Conservation (phyloP, 2,888 invertebrate genomes). For the Watsonalla binaria region DNA sequence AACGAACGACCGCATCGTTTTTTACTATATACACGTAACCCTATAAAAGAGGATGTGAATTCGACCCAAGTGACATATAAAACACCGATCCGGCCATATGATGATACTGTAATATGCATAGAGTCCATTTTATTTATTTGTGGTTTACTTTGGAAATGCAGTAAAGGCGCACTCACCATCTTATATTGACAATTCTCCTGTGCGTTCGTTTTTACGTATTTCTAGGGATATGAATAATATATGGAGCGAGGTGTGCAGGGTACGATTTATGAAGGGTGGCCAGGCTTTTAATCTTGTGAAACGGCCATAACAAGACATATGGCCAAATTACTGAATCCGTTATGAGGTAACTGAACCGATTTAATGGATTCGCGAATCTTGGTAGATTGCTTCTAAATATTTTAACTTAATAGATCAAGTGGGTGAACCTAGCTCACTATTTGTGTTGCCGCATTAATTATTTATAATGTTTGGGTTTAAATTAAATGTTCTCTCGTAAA, state of each 20-base stretch:
- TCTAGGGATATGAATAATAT: conserved; percentile 63
- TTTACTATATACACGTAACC: conserved; percentile 65
- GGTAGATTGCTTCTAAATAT: conserved; percentile 53
- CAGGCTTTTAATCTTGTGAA: conserved; percentile 70
- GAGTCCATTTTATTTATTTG: conserved; percentile 65
- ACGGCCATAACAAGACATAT: conserved; percentile 76
- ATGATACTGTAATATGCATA: conserved; percentile 76
- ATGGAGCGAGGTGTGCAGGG: conserved; percentile 55
- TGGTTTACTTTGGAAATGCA: conserved; percentile 53
- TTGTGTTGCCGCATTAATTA: conserved; percentile 27
- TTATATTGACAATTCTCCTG: conserved; percentile 57
- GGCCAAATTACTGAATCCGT: conserved; percentile 74
- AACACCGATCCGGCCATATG: conserved; percentile 61
- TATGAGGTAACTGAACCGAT: conserved; percentile 61
- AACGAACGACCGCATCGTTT: conserved; percentile 45
- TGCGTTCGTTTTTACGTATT: conserved; percentile 63
- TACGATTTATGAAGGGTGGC: conserved; percentile 74
- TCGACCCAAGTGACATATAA: conserved; percentile 59
- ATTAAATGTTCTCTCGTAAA: no score
- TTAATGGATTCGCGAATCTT: conserved; percentile 66
- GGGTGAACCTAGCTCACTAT: conserved; percentile 36
- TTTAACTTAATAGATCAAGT: conserved; percentile 53
- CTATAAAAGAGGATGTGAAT: conserved; percentile 63
- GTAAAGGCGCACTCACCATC: conserved; percentile 21
- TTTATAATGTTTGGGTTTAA: neutral